phyloP scores from a whole-genome alignment of 2,888 invertebrate genomes.

The Nomada lathburiana region DNA sequence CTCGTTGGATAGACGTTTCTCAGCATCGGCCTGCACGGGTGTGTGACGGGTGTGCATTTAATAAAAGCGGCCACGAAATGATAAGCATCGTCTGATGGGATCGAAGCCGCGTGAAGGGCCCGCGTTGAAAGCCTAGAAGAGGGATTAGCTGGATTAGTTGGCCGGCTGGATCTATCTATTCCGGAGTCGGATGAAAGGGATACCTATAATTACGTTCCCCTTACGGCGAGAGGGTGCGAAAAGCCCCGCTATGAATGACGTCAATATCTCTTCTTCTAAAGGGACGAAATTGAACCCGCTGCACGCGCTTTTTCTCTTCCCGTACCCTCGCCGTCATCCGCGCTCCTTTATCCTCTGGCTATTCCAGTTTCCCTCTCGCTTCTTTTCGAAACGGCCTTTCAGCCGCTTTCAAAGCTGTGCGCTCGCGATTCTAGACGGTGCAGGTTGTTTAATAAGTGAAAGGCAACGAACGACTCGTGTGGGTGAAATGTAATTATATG shows the following conservation, averaged over 20 bases:
- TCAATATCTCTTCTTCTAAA: slow-evolving; percentile 74
- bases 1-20: background rate
- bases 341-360: background rate
- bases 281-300: slow-evolving; percentile 70
- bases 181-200: slow-evolving; percentile 69
- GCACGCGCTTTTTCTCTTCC: slow-evolving; percentile 49
- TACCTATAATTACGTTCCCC: slow-evolving; percentile 76
- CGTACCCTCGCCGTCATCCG: background rate
- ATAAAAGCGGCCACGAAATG: slow-evolving; percentile 66
- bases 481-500: background rate
- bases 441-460: slow-evolving; percentile 24
- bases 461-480: background rate
- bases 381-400: slow-evolving; percentile 53
- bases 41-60: slow-evolving; percentile 53
- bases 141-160: slow-evolving; percentile 73
- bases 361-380: background rate
- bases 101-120: slow-evolving; percentile 53
- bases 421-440: slow-evolving; percentile 13
- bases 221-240: slow-evolving; percentile 71
- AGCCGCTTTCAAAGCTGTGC: slow-evolving; percentile 40
- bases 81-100: slow-evolving; percentile 57
- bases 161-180: slow-evolving; percentile 68
- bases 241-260: slow-evolving; percentile 73
- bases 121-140: slow-evolving; percentile 64
- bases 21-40: slow-evolving; percentile 21